Conservation (phyloP, 2,888 invertebrate species). For the Chrysodeixis includens region DNA sequence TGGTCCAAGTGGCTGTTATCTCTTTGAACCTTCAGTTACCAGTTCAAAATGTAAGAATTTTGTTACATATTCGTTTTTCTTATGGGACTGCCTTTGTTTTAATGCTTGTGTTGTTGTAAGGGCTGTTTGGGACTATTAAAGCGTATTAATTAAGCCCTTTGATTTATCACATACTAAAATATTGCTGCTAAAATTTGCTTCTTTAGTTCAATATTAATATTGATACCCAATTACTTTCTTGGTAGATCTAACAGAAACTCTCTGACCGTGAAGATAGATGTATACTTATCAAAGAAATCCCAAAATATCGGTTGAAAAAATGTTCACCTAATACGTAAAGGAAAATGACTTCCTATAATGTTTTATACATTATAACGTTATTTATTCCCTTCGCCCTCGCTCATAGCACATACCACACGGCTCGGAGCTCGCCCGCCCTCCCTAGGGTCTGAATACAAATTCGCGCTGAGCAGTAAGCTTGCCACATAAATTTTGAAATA, state of each 20-base stretch:
- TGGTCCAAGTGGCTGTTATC: conserved; percentile 3
- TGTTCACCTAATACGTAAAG: neutral
- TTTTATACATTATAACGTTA: neutral
- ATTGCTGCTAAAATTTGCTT: too few species aligned
- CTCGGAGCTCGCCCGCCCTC: conserved; percentile 17
- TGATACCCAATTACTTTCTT: neutral
- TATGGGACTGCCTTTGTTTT: too few species aligned
- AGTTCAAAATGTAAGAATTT: too few species aligned
- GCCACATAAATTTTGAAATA: conserved; percentile 52
- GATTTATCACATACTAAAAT: too few species aligned
- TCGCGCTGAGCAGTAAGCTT: conserved; percentile 33
- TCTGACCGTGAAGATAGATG: neutral
- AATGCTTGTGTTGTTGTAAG: too few species aligned
- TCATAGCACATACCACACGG: conserved; percentile 24
- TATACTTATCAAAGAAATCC: neutral
- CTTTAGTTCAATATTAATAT: too few species aligned
- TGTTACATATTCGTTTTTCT: too few species aligned
- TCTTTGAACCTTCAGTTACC: too few species aligned
- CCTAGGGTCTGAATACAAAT: conserved; percentile 59
- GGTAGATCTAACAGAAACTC: neutral
- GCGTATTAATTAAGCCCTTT: too few species aligned
- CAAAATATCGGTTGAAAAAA: neutral
- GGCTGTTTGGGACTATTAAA: too few species aligned
- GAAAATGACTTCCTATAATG: neutral
- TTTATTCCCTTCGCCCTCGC: conserved; percentile 11